Evolutionary conservation across 2,888 invertebrate species (phyloP).

Genomic region (Antheraea assamensis): DNA sequence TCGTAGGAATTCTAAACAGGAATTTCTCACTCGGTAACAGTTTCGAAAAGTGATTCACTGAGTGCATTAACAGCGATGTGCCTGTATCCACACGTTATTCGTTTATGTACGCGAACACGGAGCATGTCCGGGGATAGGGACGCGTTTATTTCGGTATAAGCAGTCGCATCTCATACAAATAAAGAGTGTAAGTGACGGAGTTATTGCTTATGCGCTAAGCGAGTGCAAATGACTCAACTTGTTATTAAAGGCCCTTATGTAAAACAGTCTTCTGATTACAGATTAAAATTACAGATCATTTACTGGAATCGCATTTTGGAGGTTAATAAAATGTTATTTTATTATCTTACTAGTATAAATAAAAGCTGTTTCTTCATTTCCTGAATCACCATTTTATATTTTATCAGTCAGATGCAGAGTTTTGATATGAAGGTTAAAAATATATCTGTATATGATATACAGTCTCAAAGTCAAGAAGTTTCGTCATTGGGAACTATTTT

Average conservation of each 20-base stretch:
- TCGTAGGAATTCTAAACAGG: background rate
- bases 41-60: slow-evolving; percentile 7
- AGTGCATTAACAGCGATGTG: background rate
- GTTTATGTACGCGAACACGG: background rate
- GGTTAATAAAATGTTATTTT: background rate
- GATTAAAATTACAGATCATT: no score
- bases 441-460: no score
- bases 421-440: background rate
- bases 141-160: background rate
- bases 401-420: background rate
- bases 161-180: slow-evolving; percentile 3
- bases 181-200: slow-evolving; percentile 6
- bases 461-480: no score
- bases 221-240: background rate
- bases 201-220: slow-evolving; percentile 5
- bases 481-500: no score
- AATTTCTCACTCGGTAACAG: slow-evolving; percentile 6
- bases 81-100: background rate
- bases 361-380: background rate
- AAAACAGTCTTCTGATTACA: background rate
- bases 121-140: background rate
- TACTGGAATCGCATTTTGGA: background rate
- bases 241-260: background rate
- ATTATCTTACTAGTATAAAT: background rate
- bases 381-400: background rate